These are phyloP conservation scores for Galeopsomyia nigrocyanea DNA, from an alignment of 2,888 invertebrate genomes.

Conservation along the genomic window DNA sequence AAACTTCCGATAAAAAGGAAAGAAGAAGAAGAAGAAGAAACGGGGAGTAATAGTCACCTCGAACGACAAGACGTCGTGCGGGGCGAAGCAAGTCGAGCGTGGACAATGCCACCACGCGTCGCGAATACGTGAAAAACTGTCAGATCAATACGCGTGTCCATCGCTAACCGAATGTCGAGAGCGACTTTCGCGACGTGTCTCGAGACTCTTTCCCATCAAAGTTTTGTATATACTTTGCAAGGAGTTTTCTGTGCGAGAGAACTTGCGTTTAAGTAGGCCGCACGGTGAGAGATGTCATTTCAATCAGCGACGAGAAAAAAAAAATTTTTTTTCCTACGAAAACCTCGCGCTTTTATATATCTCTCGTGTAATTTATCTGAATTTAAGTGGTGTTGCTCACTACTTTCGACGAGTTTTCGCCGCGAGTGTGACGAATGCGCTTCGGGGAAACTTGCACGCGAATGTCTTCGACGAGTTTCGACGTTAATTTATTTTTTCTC, in stretches of 20 bases:
- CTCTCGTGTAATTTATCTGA: conserved; percentile 23
- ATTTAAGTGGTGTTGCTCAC: conserved; percentile 23
- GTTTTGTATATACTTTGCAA: conserved; percentile 19
- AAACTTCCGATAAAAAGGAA: conserved; percentile 13
- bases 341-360: background rate
- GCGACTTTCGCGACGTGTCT: too few relatives aligned
- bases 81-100: conserved; percentile 21
- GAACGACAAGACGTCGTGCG: background rate
- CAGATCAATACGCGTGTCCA: too few relatives aligned
- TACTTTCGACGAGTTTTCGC: background rate
- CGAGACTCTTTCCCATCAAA: conserved; percentile 8
- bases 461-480: too few relatives aligned
- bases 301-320: conserved; percentile 16
- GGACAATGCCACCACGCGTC: conserved; percentile 27
- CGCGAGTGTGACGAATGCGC: conserved; percentile 23
- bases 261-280: background rate
- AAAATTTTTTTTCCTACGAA: conserved; percentile 23
- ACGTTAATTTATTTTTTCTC: too few relatives aligned
- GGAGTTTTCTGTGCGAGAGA: conserved; percentile 1
- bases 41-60: background rate
- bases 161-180: too few relatives aligned
- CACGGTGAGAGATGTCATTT: conserved; percentile 32
- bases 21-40: background rate
- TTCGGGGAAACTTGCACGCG: too few relatives aligned
- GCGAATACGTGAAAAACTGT: too few relatives aligned